phyloP scores from a whole-genome alignment of 1,140 invertebrate genomes.

The Philopotamus ludificatus region DNA sequence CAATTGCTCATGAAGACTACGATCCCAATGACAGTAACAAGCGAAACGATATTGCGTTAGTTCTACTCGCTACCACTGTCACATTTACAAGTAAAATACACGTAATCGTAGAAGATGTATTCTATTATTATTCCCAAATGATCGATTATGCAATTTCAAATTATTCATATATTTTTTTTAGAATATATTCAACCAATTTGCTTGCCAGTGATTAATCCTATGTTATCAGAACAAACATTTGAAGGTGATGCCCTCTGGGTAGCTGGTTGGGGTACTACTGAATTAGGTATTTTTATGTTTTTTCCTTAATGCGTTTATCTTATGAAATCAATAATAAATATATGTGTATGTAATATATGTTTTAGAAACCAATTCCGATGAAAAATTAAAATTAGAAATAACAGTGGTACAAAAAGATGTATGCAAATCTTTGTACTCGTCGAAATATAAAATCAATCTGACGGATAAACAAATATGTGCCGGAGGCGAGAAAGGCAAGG shows the following conservation, averaged over 20 bases:
- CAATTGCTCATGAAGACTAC: slow-evolving; percentile 69
- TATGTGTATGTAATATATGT: background rate
- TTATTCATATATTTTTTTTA: slow-evolving; percentile 35
- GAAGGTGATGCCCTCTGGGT: slow-evolving; percentile 51
- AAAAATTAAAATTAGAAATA: background rate
- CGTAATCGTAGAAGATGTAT: background rate
- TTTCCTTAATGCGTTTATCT: too few species aligned
- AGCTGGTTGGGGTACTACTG: slow-evolving; percentile 67
- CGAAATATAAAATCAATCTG: background rate
- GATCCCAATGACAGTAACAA: slow-evolving; percentile 59
- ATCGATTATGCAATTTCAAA: background rate
- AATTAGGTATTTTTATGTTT: too few species aligned
- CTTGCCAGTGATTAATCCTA: slow-evolving; percentile 53
- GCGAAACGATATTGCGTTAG: slow-evolving; percentile 73
- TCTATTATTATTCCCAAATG: background rate
- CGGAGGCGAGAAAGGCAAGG: slow-evolving; percentile 61
- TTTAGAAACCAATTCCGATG: background rate
- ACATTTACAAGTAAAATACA: too few species aligned
- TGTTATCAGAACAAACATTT: slow-evolving; percentile 36
- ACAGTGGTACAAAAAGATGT: background rate
- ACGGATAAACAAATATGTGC: slow-evolving; percentile 60
- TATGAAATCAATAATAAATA: too few species aligned
- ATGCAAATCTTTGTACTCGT: background rate
- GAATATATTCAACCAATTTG: slow-evolving; percentile 66
- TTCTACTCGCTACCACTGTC: slow-evolving; percentile 59